Evolutionary conservation across 2,797 vertebrate species (phyloP).

Genomic region (Brachyalestes nurse): DNA sequence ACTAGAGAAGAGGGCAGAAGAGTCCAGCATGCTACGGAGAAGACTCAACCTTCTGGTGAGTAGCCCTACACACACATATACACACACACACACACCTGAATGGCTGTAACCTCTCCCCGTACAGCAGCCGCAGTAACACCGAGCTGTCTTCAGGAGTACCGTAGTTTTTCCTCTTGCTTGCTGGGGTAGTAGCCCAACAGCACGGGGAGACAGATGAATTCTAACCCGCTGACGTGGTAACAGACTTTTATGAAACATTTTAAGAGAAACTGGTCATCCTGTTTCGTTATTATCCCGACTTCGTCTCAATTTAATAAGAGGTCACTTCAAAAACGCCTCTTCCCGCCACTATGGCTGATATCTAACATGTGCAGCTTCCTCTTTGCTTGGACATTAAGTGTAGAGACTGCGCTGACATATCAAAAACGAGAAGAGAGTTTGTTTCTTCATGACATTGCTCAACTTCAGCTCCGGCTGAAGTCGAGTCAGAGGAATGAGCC

Average conservation of each 20-base stretch:
- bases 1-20: slow-evolving; percentile 58
- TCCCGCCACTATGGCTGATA: not conserved
- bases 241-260: not conserved
- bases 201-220: not conserved
- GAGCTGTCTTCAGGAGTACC: not conserved
- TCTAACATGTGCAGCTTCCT: not conserved
- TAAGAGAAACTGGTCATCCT: not conserved
- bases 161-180: not conserved
- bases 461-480: not conserved
- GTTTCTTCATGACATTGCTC: not conserved
- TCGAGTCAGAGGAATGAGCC: not conserved
- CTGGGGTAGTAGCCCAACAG: not conserved
- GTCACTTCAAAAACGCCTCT: not conserved
- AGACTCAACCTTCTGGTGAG: slow-evolving; percentile 78
- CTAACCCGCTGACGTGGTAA: not conserved
- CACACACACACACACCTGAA: slow-evolving; percentile 2
- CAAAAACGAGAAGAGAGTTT: not conserved
- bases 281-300: not conserved
- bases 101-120: too few relatives aligned
- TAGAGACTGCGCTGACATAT: not conserved
- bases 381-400: not conserved
- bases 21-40: slow-evolving; percentile 78
- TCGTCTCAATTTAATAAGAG: not conserved
- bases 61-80: slow-evolving; percentile 38
- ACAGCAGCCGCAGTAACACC: not conserved